Base-by-base conservation (phyloP, 1,140 invertebrate species). In the Colletes gigas region DNA sequence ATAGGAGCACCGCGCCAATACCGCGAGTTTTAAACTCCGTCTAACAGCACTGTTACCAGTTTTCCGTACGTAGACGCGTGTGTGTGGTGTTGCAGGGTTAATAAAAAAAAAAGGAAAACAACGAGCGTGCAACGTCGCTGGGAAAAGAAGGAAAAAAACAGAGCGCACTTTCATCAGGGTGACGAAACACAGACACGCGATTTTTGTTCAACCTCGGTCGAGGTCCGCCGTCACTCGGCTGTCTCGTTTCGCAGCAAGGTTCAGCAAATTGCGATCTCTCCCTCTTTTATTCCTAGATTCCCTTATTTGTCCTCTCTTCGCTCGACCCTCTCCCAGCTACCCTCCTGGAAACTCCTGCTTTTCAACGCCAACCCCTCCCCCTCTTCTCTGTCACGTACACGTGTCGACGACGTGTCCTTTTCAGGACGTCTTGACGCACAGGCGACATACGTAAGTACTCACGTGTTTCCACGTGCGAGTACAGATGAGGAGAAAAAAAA, bases 201-300 rank as follows among this genome's bases (percentile, higher is more conserved):
- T 72, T 72, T 76, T 81, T 75, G 55, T 67, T 50, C 39, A 60
- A n/a, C n/a, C 44, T 52, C 57, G 66, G 71, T 77, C 55, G 80
- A 54, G 44, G 44, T 39, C 30, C 67, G 71, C 72, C 65, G 83
- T 84, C 83, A 81, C 72, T 81, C 84, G 69, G 74, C 63, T 82
- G 83, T 85, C 84, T 85, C 78, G 74, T 85, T 86, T 82, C 66
- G 60, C 80, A 72, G 68, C 19, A 55, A 78, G 79, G 65, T 85
- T 86, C 78, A 76, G 72, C 83, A 86, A 86, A 86, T 86, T 86
- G 75, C 84, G 69, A 86, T 85, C 79, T 78, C 75, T 81, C 82
- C 80, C 74, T 79, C 76, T 82, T 47, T 78, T 85, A 52, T 60
- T 52, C 62, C 74, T 71, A 85, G 84, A 86, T 86, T 86, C 84